phyloP scores from a whole-genome alignment of 2,888 invertebrate genomes.

The Hydraecia micacea region DNA sequence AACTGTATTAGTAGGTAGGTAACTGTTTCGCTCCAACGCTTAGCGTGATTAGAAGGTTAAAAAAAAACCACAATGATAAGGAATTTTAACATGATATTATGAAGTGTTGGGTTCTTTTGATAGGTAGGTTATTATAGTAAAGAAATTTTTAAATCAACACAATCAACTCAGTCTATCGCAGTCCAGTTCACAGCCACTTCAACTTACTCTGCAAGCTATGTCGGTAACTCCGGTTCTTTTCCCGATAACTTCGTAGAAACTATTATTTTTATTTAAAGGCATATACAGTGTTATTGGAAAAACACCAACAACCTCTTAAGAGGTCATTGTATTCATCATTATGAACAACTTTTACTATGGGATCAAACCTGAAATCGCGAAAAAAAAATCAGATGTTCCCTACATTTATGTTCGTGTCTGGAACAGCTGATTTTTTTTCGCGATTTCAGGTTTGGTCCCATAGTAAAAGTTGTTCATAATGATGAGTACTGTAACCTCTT shows the following conservation, averaged over 20 bases:
- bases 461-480: no score
- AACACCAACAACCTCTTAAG: no score
- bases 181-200: background rate
- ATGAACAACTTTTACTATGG: no score
- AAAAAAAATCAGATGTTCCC: no score
- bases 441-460: no score
- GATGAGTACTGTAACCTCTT: no score
- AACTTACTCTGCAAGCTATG: background rate
- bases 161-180: no score
- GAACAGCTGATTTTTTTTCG: no score
- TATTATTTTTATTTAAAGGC: background rate
- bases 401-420: no score
- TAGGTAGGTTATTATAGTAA: background rate
- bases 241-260: background rate
- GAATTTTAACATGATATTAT: background rate
- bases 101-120: background rate
- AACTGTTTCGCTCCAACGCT: constrained; percentile 28
- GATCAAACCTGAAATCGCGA: no score
- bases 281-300: no score
- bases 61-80: constrained; percentile 15
- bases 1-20: constrained; percentile 19
- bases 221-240: background rate
- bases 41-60: constrained; percentile 21
- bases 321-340: no score
- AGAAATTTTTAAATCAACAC: background rate